Evolutionary conservation across 2,113 vertebrate genomes (phyloP).

Genomic region (Cephalopholis sonnerati): DNA sequence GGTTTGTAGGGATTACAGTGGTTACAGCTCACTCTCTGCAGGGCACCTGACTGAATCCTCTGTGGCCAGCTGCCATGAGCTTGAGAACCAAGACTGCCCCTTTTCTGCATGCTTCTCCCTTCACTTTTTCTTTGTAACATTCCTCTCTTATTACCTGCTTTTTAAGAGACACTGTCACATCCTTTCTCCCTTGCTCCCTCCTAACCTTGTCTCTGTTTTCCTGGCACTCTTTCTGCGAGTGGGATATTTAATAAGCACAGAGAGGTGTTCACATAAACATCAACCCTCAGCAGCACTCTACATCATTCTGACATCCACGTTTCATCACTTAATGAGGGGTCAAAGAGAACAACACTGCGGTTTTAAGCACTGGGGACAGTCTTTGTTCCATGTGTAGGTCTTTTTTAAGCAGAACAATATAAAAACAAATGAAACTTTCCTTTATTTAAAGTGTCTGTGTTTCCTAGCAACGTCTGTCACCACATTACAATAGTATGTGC

Average conservation of each 20-base stretch:
- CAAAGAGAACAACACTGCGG: neutral
- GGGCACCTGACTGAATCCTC: constrained; percentile 34
- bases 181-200: neutral
- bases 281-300: constrained; percentile 30
- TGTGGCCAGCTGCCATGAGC: neutral
- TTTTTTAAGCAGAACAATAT: neutral
- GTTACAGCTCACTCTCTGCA: constrained; percentile 24
- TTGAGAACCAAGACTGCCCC: neutral
- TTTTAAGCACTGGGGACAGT: neutral
- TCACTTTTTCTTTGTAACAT: neutral
- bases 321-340: constrained; percentile 44
- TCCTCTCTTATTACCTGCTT: neutral
- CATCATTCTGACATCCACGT: constrained; percentile 25
- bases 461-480: constrained; percentile 9
- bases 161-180: neutral
- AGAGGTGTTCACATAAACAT: constrained; percentile 44
- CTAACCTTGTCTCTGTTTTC: neutral
- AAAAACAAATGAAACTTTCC: neutral
- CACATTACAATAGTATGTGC: neutral
- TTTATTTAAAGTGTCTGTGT: neutral
- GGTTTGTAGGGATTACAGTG: constrained; percentile 32
- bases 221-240: constrained; percentile 1
- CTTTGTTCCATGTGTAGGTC: neutral
- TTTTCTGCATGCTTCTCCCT: neutral
- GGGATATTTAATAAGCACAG: constrained; percentile 15